phyloP scores from a whole-genome alignment of 2,797 vertebrate species.

The Margarornis squamiger region DNA sequence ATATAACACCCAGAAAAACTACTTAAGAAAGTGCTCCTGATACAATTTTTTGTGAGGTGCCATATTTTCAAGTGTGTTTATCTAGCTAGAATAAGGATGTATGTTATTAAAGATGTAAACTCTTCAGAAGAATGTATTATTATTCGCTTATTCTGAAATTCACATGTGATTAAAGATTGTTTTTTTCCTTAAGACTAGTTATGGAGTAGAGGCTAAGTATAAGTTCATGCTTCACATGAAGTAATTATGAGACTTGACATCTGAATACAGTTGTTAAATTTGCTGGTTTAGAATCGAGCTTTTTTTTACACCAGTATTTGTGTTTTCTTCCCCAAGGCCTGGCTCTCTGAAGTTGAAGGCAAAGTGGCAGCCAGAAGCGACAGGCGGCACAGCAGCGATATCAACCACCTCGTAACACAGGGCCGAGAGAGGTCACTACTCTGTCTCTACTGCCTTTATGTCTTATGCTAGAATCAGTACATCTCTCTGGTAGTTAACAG shows the following conservation, averaged over 20 bases:
- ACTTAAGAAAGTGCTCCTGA: neutral
- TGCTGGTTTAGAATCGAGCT: neutral
- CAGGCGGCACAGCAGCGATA: conserved; percentile 90
- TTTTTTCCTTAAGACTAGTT: neutral
- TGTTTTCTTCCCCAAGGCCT: conserved; percentile 79
- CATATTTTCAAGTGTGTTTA: neutral
- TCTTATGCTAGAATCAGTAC: neutral
- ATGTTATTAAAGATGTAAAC: neutral
- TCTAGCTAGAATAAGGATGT: neutral
- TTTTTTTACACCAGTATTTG: neutral
- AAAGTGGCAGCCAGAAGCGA: conserved; percentile 91
- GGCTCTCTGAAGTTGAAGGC: conserved; percentile 97
- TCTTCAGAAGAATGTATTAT: neutral
- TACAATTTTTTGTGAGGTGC: neutral
- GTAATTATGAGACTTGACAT: neutral
- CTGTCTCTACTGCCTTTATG: neutral
- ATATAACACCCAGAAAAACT: neutral
- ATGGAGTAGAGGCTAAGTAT: neutral
- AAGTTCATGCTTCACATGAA: neutral
- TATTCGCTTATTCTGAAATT: neutral
- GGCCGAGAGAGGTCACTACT: conserved; percentile 92
- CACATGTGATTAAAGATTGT: neutral
- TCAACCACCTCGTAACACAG: conserved; percentile 94
- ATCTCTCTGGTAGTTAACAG: neutral
- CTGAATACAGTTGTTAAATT: neutral